These are phyloP conservation scores for Platyscapa corneri DNA, from an alignment of 1,140 invertebrate genomes.

Conservation along the genomic window DNA sequence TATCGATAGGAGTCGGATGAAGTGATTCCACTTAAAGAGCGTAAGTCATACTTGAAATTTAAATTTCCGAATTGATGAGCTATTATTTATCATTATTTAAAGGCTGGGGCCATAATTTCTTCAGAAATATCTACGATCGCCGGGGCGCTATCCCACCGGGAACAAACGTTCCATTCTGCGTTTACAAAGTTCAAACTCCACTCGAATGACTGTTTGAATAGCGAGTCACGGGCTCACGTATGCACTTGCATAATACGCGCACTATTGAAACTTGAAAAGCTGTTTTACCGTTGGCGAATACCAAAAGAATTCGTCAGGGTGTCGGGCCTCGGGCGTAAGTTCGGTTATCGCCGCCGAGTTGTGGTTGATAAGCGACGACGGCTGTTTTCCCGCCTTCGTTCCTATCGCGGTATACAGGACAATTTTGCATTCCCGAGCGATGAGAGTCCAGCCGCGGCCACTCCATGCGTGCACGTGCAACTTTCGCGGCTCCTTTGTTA, in stretches of 20 bases:
- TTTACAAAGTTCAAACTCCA: not conserved
- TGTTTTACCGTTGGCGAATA: not conserved
- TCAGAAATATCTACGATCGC: not conserved
- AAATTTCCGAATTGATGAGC: not conserved
- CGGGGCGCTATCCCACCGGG: not conserved
- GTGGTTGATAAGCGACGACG: not conserved
- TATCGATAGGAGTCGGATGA: not conserved
- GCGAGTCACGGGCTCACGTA: not conserved
- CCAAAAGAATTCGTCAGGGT: not conserved
- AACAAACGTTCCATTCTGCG: not conserved
- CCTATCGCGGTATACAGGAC: not conserved
- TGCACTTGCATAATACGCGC: not conserved
- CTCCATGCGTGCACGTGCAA: constrained; percentile 31
- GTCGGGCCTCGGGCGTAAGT: too few relatives aligned
- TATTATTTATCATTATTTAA: not conserved
- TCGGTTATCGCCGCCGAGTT: too few relatives aligned
- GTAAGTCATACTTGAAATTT: not conserved
- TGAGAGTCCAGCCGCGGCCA: constrained; percentile 13
- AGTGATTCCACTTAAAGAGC: not conserved
- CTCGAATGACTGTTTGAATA: not conserved
- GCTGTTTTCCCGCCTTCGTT: not conserved
- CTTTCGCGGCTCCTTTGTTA: not conserved
- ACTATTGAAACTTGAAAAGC: not conserved
- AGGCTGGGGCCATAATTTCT: not conserved
- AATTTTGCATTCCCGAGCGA: constrained; percentile 39